Evolutionary conservation across 2,797 vertebrate species (phyloP).

Genomic region (Eleutherodactylus coqui): DNA sequence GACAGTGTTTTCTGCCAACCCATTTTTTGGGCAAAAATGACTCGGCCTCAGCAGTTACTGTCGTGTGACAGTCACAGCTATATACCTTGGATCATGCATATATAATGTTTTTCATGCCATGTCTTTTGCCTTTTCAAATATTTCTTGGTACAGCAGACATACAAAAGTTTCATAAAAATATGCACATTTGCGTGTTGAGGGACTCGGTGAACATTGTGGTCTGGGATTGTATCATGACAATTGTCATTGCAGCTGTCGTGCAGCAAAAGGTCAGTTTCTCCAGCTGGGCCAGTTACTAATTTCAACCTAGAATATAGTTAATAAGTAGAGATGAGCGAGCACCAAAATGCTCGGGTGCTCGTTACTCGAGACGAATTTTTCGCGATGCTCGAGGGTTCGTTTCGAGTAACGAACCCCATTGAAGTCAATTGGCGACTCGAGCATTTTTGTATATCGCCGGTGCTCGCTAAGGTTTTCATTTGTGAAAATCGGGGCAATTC

Average conservation of each 20-base stretch:
- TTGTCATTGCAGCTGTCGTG: conserved; percentile 15
- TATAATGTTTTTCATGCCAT: neutral
- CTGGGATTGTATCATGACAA: neutral
- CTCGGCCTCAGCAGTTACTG: neutral
- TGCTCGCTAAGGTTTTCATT: too few species aligned
- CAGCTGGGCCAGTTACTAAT: conserved; percentile 1
- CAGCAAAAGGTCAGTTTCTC: neutral
- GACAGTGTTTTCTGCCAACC: neutral
- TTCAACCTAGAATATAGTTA: neutral
- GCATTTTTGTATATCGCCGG: too few species aligned
- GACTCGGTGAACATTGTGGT: neutral
- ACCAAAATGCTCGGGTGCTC: too few species aligned
- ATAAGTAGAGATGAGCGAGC: too few species aligned
- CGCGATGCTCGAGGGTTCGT: too few species aligned
- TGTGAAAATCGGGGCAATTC: too few species aligned
- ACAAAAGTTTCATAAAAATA: neutral
- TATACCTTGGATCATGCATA: neutral
- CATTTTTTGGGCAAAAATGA: neutral
- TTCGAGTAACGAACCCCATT: too few species aligned
- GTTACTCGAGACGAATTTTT: too few species aligned
- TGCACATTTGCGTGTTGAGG: neutral
- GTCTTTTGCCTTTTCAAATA: neutral
- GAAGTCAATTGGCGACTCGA: too few species aligned
- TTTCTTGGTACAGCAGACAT: neutral
- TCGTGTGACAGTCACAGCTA: neutral